Evolutionary conservation across 2,888 invertebrate genomes (phyloP), one percentile per base, ranked within the genome.

Genomic region (Sycophila texana): DNA sequence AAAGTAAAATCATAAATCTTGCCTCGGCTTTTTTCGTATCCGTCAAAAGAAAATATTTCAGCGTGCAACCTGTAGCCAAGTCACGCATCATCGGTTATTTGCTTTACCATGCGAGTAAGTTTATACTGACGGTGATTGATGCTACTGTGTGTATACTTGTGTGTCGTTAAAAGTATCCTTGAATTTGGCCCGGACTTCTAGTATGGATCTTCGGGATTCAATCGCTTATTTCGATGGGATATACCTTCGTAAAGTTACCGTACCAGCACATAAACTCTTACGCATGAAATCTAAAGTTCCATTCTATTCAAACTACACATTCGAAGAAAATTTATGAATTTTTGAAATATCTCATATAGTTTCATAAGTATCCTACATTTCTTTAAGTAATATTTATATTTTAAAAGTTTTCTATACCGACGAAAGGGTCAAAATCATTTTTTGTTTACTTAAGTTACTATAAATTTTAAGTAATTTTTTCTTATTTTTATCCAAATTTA

Each of bases 61-160:
- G 26, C 57, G 22, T 16, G 13, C 53, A 61, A 51, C 39, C 60
- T 51, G 61, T 30, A 22, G 60, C 20, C 39, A 10, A 61, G 60
- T 60, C 75, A 68, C 75, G 75, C 75, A 30, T 75, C 75, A 68
- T 75, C 53, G 68, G 39, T 67, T 74, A 74, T 67, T 18, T 26
- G 30, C 67, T 75, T 61, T 61, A 14, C 55, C 73, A 55, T 49
- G 60, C 75, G 53, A 61, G 60, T 61, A 53, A 75, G 68, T 68
- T 74, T 68, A 60, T 53, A 65, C 55, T 55, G 53, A 61, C 30
- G 22, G 67, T 74, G 75, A 75, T 75, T 68, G 75, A 75, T 68
- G 53, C 67, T 10, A 10, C 16, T 26, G 13, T 18, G 57, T 73
- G 49, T 63, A 18, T 1, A 30, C 20, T 39, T 20, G 57, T 1